These are phyloP conservation scores for Corydoras maculifer DNA, from an alignment of 2,113 vertebrate species.

Conservation along the genomic window DNA sequence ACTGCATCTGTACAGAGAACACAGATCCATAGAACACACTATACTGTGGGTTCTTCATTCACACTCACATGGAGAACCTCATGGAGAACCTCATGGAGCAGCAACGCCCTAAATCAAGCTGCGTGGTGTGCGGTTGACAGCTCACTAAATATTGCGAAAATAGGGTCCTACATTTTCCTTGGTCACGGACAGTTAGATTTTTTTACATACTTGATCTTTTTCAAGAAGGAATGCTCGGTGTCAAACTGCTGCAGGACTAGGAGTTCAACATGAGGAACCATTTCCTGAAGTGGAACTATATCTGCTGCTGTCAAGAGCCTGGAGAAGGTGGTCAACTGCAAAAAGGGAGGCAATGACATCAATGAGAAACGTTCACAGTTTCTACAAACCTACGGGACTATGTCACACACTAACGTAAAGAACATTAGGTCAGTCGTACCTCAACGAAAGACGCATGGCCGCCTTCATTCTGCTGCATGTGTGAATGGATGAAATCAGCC, in stretches of 20 bases:
- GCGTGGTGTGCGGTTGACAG: too few relatives aligned
- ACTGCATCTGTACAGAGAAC: too few relatives aligned
- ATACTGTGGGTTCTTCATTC: too few relatives aligned
- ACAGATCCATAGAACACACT: too few relatives aligned
- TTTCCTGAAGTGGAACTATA: slow-evolving; percentile 54
- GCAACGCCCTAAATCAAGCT: too few relatives aligned
- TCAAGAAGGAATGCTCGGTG: slow-evolving; percentile 84
- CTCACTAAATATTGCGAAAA: too few relatives aligned
- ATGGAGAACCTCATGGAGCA: too few relatives aligned
- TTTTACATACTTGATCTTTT: slow-evolving; percentile 73
- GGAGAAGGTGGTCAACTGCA: slow-evolving; percentile 90
- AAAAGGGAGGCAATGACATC: not conserved
- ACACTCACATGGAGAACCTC: too few relatives aligned
- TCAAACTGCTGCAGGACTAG: slow-evolving; percentile 89
- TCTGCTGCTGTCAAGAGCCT: slow-evolving; percentile 82
- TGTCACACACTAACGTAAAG: not conserved
- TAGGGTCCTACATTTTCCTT: too few relatives aligned
- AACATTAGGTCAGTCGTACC: slow-evolving; percentile 57
- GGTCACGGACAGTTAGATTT: not conserved
- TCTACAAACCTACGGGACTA: too few relatives aligned
- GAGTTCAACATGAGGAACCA: slow-evolving; percentile 58
- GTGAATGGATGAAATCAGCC: slow-evolving; percentile 69
- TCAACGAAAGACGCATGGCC: slow-evolving; percentile 69
- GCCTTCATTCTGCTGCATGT: slow-evolving; percentile 32
- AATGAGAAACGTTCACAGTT: not conserved